Conservation (phyloP, 2,888 invertebrate species). For the Euzophera pinguis region DNA sequence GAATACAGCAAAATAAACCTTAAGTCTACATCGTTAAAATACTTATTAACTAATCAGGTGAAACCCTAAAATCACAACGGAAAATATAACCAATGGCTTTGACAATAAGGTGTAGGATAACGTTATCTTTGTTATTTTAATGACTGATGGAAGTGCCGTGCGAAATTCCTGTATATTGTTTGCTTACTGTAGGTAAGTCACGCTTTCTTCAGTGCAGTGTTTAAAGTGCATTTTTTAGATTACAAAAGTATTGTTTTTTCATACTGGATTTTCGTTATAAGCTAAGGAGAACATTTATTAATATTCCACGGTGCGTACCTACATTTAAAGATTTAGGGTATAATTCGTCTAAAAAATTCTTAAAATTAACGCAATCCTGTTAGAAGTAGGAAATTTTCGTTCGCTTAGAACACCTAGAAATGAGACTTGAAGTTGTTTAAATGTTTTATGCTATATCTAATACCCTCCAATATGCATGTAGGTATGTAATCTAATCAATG, state of each 20-base stretch:
- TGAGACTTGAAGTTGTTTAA: too few species aligned
- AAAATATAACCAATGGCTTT: conserved; percentile 26
- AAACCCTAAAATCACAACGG: conserved; percentile 14
- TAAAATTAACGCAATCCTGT: too few species aligned
- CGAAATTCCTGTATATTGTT: conserved; percentile 57
- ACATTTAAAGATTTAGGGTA: too few species aligned
- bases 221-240: not conserved
- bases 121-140: conserved; percentile 42
- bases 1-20: not conserved
- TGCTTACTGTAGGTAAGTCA: conserved; percentile 29
- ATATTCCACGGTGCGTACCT: too few species aligned
- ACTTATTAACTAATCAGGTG: not conserved
- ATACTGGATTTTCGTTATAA: not conserved
- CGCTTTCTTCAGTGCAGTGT: conserved; percentile 29
- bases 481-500: too few species aligned
- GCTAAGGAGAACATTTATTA: not conserved
- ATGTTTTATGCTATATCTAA: too few species aligned
- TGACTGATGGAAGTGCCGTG: conserved; percentile 65
- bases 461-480: too few species aligned
- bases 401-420: too few species aligned
- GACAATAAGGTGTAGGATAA: conserved; percentile 27
- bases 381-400: too few species aligned
- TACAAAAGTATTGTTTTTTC: not conserved
- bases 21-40: not conserved
- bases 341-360: too few species aligned